phyloP scores from a whole-genome alignment of 1,140 invertebrate species.

The Solenopsis invicta region DNA sequence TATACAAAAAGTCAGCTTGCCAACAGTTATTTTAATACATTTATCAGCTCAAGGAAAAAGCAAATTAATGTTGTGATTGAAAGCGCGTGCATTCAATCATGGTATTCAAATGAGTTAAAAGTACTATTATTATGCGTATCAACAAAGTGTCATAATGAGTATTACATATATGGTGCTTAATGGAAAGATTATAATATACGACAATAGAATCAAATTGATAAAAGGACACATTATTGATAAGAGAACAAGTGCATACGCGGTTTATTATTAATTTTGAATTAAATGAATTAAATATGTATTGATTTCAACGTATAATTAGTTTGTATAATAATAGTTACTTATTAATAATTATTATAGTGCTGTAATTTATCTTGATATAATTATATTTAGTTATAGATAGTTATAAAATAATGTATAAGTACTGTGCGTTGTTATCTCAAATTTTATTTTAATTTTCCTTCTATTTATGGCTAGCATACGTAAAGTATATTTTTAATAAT shows the following conservation, averaged over 20 bases:
- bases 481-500: background rate
- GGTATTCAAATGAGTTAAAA: slow-evolving; percentile 28
- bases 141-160: slow-evolving; percentile 24
- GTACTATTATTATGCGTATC: background rate
- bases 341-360: background rate
- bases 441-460: background rate
- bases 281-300: background rate
- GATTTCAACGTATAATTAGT: background rate
- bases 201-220: background rate
- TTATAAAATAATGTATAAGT: background rate
- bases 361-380: background rate
- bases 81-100: slow-evolving; percentile 14
- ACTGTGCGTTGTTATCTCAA: background rate
- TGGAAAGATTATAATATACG: background rate
- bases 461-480: background rate
- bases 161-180: background rate
- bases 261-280: slow-evolving; percentile 37
- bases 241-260: background rate
- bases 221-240: background rate
- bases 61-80: slow-evolving; percentile 10
- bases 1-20: background rate
- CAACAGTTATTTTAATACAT: background rate
- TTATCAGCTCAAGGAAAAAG: background rate
- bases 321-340: background rate
- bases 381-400: background rate